Base-by-base conservation (phyloP, 2,888 invertebrate species). In the Cotesia congregata region DNA sequence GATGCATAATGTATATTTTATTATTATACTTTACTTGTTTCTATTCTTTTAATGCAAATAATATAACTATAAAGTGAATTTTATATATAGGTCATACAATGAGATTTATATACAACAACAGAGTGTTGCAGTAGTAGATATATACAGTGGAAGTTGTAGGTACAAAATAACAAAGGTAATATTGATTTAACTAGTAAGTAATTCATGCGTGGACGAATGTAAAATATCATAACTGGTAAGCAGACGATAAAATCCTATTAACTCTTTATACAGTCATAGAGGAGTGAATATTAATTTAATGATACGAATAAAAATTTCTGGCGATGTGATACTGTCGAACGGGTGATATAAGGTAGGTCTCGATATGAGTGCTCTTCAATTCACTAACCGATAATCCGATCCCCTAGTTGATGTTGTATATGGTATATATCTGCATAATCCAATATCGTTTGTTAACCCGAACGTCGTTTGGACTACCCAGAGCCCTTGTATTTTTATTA, bases 371-470 rank as follows among this genome's bases (percentile, higher is more conserved):
- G 79, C 82, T 73, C 78, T 76, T 77, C 76, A 81, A 79, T 80
- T 79, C 82, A 81, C 80, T 81, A 77, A 77, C 74, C 81, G 78
- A 78, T 78, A 80, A 77, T n/a, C 38, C 20, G n/a, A 30, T 62
- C 61, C 20, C 59, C 71, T 60, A 38, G 59, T 71, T 30, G 30
- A 30, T 30, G 30, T 30, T 59, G 62, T 40, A 6, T 38, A 20
- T 40, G 61, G 59, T 67, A 73, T 75, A 78, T 84, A 85, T 86
- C 87, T 85, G 83, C 86, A 86, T 86, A 87, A 87, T 86, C 86
- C 87, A 85, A 86, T 86, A 85, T 84, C 84, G 85, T 85, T 86
- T 86, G 86, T 84, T 86, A 83, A 83, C 82, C 80, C 80, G 73
- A 20, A 73, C 38, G 67, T 73, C 39, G 73, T 65, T 73, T 65